These are phyloP conservation scores for Elaphurus davidianus DNA, from an alignment of 2,113 vertebrate species.

Conservation along the genomic window DNA sequence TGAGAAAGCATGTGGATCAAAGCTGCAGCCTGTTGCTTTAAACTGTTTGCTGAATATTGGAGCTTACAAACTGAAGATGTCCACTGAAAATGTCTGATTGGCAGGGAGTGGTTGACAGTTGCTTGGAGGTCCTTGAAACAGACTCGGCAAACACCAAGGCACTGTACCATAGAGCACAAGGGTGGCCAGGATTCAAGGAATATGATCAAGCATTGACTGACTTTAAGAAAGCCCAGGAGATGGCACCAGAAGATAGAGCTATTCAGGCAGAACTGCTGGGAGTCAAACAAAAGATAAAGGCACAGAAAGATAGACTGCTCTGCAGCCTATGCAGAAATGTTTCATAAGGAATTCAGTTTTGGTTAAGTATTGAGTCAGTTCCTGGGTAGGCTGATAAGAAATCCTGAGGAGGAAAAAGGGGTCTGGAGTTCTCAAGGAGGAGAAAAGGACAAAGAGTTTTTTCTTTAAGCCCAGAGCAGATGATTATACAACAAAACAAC, in stretches of 20 bases:
- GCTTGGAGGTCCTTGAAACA: not conserved
- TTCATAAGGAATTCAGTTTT: not conserved
- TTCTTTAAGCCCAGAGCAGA: not conserved
- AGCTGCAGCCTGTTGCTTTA: not conserved
- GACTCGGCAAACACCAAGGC: not conserved
- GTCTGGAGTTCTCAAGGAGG: not conserved
- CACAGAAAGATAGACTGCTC: not conserved
- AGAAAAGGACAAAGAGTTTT: not conserved
- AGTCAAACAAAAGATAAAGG: not conserved
- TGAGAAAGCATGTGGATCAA: not conserved
- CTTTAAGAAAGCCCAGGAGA: not conserved
- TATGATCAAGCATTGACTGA: not conserved
- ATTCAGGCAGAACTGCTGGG: not conserved
- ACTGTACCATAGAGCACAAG: not conserved
- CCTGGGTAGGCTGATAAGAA: not conserved
- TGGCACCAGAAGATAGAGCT: not conserved
- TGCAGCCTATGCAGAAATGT: not conserved
- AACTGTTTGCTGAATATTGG: not conserved
- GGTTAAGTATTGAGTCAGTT: not conserved
- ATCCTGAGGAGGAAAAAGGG: not conserved
- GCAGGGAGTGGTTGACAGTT: not conserved
- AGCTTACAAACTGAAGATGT: not conserved
- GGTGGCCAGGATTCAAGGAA: not conserved
- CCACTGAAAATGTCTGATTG: not conserved
- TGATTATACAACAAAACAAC: not conserved